Conservation (phyloP, 2,797 vertebrate species). For the Brachyrhaphis roseni region DNA sequence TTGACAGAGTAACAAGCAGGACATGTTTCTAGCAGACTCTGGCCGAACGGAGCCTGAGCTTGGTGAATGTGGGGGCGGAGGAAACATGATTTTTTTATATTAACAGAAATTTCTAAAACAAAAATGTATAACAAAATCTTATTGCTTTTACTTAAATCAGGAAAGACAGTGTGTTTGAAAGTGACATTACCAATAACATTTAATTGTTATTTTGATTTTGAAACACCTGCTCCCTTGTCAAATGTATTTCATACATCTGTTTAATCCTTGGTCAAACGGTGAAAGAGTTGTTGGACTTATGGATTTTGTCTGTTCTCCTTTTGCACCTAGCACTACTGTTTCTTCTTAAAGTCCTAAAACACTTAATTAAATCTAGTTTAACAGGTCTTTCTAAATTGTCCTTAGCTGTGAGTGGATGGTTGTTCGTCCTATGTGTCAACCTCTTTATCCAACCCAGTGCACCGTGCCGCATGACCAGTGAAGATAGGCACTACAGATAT, state of each 20-base stretch:
- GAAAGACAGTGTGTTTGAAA: neutral
- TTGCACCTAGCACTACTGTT: neutral
- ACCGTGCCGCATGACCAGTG: neutral
- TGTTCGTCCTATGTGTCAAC: neutral
- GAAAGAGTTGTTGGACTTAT: neutral
- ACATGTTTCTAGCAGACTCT: conserved; percentile 52
- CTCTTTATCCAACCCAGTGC: neutral
- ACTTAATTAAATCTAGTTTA: neutral
- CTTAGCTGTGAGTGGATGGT: neutral
- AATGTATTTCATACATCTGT: neutral
- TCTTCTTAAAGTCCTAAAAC: neutral
- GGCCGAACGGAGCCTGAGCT: conserved; percentile 32
- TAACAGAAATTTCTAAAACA: neutral
- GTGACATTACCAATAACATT: neutral
- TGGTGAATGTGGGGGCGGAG: neutral
- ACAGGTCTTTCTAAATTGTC: neutral
- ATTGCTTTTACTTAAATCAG: neutral
- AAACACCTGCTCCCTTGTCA: neutral
- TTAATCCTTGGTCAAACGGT: neutral
- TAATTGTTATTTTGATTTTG: neutral
- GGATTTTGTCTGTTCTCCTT: neutral
- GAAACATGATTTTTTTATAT: neutral
- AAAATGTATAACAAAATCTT: neutral
- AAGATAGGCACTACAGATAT: neutral
- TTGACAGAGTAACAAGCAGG: conserved; percentile 55